Percentiles rank a stretch among this genome's conserved stretches.
phyloP scores from a whole-genome alignment of 2,888 invertebrate genomes.

The Icerya purchasi region DNA sequence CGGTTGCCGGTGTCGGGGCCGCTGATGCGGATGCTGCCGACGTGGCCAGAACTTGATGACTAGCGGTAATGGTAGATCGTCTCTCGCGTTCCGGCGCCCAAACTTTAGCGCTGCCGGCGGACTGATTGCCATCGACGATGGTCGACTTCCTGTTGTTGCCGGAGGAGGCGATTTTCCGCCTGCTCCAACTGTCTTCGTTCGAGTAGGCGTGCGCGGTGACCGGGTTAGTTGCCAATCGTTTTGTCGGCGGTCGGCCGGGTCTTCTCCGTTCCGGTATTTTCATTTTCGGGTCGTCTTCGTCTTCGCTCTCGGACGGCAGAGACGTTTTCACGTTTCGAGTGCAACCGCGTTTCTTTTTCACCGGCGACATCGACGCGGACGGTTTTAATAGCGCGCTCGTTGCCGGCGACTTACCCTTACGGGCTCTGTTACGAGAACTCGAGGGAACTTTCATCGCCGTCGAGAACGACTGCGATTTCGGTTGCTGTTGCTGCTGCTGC shows the following conservation, averaged over 20 bases:
- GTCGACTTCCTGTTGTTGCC: too few relatives aligned
- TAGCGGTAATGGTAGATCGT: neutral
- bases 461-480: slow-evolving; percentile 6
- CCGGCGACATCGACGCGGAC: slow-evolving; percentile 9
- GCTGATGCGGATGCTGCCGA: neutral
- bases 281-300: slow-evolving; percentile 6
- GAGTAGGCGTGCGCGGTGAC: slow-evolving; percentile 4
- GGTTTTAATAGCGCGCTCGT: too few relatives aligned
- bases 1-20: neutral
- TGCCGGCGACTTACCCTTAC: slow-evolving; percentile 13
- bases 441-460: neutral
- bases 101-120: too few relatives aligned
- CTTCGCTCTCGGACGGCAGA: slow-evolving; percentile 8
- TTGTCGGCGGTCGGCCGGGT: slow-evolving; percentile 8
- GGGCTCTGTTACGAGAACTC: slow-evolving; percentile 1
- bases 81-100: too few relatives aligned
- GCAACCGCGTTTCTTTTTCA: slow-evolving; percentile 12
- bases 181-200: too few relatives aligned
- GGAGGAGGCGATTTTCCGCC: too few relatives aligned
- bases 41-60: neutral
- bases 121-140: neutral
- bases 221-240: slow-evolving; percentile 3
- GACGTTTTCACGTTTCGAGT: slow-evolving; percentile 8
- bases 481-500: slow-evolving; percentile 11
- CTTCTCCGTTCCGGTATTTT: slow-evolving; percentile 7